Base-by-base conservation (phyloP, 2,888 invertebrate genomes). In the Pammene fasciana region DNA sequence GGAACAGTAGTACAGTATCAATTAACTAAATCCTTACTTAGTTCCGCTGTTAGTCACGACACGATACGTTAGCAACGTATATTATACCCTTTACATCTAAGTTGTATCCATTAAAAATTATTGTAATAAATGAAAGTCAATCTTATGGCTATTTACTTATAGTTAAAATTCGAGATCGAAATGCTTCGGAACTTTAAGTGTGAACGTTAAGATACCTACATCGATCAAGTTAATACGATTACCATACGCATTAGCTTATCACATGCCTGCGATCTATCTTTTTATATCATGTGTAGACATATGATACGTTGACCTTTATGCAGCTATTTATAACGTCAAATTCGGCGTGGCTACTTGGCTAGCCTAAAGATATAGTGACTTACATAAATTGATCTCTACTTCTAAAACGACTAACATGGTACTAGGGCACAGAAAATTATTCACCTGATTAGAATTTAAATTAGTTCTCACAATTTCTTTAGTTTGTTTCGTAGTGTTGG, bases 11-110 rank as follows among this genome's bases (percentile, higher is more conserved):
- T 43, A 26, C 26, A 41, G 36, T 57, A 68, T 65, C 68, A 45
- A 68, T 65, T 68, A 68, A 59, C 68, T 65, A 59, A 68, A 68
- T 68, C 68, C 65, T 52, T 54, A 68, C 43, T 57, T 50, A 45
- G 65, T 59, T 68, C 68, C 68, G 68, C 68, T 16, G 64, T 52
- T 46, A 54, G 68, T 68, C 68, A 68, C 59, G 68, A 68, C 36
- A 36, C 59, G 68, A 68, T 16, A 36, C 43, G n/a, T 38, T 56
- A 18, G 41, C 5, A 38, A 60, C 43, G 38, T 34, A n/a, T 14
- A 14, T 5, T 59, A 59, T 16, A 18, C 13, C 10, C 36, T 18
- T n/a, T 41, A 61, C 13, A 18, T 41, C 16, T 18, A 43, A 16
- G n/a, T 2, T 16, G 41, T 16, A 57, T 11, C 16, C 14, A 59